Evolutionary conservation across 1,140 invertebrate species (phyloP).

Genomic region (Leguminivora glycinivorella): DNA sequence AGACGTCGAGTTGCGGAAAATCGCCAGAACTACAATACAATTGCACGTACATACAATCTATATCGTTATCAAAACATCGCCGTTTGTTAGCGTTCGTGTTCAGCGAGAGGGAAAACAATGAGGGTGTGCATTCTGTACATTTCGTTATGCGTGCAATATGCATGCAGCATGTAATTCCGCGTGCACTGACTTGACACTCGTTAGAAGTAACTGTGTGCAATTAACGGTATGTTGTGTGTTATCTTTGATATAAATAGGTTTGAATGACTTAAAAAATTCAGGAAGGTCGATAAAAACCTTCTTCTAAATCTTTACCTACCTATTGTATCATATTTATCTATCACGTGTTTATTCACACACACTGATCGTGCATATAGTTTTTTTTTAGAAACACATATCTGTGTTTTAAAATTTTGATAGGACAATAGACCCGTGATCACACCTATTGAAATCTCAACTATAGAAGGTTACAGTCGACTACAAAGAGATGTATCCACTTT

Average conservation of each 20-base stretch:
- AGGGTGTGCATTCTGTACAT: slow-evolving; percentile 4
- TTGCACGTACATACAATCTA: not conserved
- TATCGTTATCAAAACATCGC: not conserved
- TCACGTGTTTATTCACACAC: too few species aligned
- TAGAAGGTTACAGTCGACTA: too few species aligned
- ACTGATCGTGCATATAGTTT: too few species aligned
- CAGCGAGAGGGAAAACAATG: slow-evolving; percentile 10
- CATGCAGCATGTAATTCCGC: slow-evolving; percentile 21
- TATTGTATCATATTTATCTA: too few species aligned
- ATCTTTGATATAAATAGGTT: not conserved
- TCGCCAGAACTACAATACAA: too few species aligned
- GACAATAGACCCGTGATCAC: too few species aligned
- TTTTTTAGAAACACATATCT: too few species aligned
- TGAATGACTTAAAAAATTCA: not conserved
- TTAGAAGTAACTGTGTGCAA: slow-evolving; percentile 1
- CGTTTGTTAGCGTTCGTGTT: slow-evolving; percentile 14
- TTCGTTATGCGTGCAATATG: slow-evolving; percentile 1
- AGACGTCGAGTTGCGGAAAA: too few species aligned
- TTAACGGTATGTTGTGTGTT: not conserved
- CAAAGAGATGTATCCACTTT: too few species aligned
- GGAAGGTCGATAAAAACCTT: not conserved
- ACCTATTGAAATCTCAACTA: too few species aligned
- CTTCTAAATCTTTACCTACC: too few species aligned
- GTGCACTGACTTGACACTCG: slow-evolving; percentile 7
- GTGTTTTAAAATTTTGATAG: too few species aligned